Conservation (phyloP, 2,888 invertebrate genomes). For the Ichneumoninae sp. region DNA sequence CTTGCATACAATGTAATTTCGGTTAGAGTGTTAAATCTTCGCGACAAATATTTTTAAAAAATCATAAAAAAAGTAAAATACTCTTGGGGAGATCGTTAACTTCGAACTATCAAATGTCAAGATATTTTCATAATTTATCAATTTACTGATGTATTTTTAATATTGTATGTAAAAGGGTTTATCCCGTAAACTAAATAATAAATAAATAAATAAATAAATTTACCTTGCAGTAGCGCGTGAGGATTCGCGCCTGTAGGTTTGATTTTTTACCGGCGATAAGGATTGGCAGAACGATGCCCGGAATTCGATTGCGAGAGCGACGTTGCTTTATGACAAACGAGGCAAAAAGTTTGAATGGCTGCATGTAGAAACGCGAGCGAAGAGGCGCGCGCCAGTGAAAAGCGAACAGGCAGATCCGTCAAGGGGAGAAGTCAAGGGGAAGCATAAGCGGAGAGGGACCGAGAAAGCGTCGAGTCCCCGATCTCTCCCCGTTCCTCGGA, state of each 20-base stretch:
- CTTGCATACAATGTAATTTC: too few species aligned
- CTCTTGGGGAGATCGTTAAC: too few species aligned
- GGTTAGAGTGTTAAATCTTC: constrained; percentile 10
- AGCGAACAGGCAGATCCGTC: constrained; percentile 43
- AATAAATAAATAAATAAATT: too few species aligned
- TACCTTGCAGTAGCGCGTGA: too few species aligned
- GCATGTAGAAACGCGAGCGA: constrained; percentile 32
- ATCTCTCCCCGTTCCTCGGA: constrained; percentile 68
- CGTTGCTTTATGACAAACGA: not conserved
- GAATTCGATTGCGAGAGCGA: constrained; percentile 38
- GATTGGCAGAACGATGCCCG: constrained; percentile 42
- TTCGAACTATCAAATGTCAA: too few species aligned
- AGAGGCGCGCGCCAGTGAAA: constrained; percentile 36
- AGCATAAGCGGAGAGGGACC: constrained; percentile 29
- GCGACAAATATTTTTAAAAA: constrained; percentile 55
- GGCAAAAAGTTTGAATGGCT: not conserved
- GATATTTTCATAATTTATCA: too few species aligned
- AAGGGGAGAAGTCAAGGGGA: constrained; percentile 32
- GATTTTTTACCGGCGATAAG: constrained; percentile 27
- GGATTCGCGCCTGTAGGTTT: not conserved
- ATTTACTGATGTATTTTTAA: too few species aligned
- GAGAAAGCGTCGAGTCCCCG: constrained; percentile 61
- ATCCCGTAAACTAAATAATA: too few species aligned
- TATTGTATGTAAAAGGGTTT: too few species aligned
- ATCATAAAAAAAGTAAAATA: too few species aligned